Percentiles rank a stretch among this genome's conserved stretches.
Conservation (phyloP, 2,888 invertebrate species). For the Plebejus anna region DNA sequence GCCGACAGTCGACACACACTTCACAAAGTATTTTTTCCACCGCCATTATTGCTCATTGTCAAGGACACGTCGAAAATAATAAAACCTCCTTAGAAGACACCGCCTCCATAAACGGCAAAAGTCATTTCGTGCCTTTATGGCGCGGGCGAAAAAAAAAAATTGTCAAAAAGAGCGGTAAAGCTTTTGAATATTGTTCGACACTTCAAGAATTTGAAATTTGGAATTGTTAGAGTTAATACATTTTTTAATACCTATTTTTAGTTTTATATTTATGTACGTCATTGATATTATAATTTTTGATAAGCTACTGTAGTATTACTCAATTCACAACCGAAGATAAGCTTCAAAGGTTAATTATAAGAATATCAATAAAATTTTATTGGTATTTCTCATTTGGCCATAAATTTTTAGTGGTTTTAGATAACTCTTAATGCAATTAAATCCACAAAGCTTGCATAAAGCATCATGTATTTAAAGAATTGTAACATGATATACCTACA, state of each 20-base stretch:
- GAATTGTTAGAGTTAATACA: too few relatives aligned
- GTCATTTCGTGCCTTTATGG: conserved; percentile 19
- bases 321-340: conserved; percentile 11
- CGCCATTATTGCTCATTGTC: conserved; percentile 49
- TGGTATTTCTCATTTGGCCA: background rate
- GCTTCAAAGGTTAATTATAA: conserved; percentile 17
- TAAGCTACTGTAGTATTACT: background rate
- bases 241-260: too few relatives aligned
- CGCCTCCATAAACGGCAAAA: conserved; percentile 39
- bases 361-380: conserved; percentile 11
- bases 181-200: background rate
- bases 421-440: background rate
- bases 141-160: background rate
- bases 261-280: background rate
- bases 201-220: background rate
- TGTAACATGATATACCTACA: background rate
- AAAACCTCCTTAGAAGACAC: conserved; percentile 44
- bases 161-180: background rate
- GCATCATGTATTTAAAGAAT: background rate
- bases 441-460: background rate
- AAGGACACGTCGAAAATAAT: conserved; percentile 59
- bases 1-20: conserved; percentile 68
- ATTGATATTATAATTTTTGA: background rate
- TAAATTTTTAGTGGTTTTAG: conserved; percentile 8
- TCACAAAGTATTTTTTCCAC: conserved; percentile 44